These are phyloP conservation scores for Myopa tessellatipennis DNA, from an alignment of 2,888 invertebrate species.

Conservation along the genomic window DNA sequence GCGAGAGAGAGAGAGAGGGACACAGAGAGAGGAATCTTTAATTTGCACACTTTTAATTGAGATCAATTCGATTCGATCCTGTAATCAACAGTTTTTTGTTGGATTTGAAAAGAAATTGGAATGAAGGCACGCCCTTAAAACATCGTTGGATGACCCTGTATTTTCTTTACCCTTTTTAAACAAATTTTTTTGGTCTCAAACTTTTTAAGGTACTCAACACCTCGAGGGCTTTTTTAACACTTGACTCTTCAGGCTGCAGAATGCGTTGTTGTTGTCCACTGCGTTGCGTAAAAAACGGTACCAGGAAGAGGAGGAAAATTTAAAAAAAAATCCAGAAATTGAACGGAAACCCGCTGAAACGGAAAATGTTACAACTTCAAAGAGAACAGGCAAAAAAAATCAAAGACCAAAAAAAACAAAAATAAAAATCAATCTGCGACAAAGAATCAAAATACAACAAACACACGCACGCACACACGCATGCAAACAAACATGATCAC, in stretches of 20 bases:
- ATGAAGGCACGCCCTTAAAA: no score
- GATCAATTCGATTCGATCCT: no score
- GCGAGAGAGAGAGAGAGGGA: no score
- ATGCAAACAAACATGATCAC: not conserved
- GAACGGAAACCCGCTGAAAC: conserved; percentile 19
- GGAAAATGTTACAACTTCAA: conserved; percentile 31
- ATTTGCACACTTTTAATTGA: no score
- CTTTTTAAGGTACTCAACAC: not conserved
- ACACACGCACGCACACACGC: not conserved
- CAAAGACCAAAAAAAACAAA: not conserved
- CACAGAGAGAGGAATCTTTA: no score
- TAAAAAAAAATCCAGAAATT: no score
- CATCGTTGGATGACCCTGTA: not conserved
- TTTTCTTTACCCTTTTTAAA: not conserved
- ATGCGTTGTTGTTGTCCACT: not conserved
- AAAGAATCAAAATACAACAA: conserved; percentile 15
- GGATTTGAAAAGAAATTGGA: no score
- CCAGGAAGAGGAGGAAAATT: not conserved
- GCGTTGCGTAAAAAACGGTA: not conserved
- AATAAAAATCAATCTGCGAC: not conserved
- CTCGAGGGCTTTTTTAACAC: conserved; percentile 20
- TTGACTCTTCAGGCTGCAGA: conserved; percentile 4
- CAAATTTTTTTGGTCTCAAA: not conserved
- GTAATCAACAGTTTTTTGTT: no score
- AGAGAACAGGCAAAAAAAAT: conserved; percentile 1